Evolutionary conservation across 30 jellyfish, hydroid and myxozoan species (phyloP).

Genomic region (Aurelia sp.): DNA sequence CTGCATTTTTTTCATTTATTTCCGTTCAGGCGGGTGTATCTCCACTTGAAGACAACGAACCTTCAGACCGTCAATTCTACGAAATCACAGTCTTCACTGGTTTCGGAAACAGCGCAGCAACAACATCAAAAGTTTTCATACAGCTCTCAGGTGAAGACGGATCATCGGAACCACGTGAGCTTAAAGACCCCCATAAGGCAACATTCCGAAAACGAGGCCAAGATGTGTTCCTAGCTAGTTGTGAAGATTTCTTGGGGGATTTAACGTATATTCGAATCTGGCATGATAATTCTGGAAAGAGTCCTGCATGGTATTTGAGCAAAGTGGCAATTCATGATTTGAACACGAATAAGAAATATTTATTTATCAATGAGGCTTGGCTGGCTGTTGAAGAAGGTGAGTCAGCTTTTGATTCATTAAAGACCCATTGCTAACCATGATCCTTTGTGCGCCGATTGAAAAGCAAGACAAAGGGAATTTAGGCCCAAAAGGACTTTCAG

Average conservation of each 20-base stretch:
- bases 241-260: slow-evolving; percentile 88
- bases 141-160: slow-evolving; percentile 95
- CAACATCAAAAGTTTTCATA: slow-evolving; percentile 89
- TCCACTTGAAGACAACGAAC: slow-evolving; percentile 83
- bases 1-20: no score
- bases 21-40: slow-evolving; percentile 94
- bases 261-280: slow-evolving; percentile 78
- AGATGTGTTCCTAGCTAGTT: slow-evolving; percentile 90
- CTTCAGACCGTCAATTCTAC: slow-evolving; percentile 85
- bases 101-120: slow-evolving; percentile 80
- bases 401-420: background rate
- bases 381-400: slow-evolving; percentile 92
- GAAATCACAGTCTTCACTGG: slow-evolving; percentile 97
- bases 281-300: slow-evolving; percentile 96
- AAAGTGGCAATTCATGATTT: slow-evolving; percentile 84
- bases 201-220: slow-evolving; percentile 85
- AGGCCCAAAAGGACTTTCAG: no score
- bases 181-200: slow-evolving; percentile 54
- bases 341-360: slow-evolving; percentile 78
- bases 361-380: slow-evolving; percentile 84
- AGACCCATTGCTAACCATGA: no score
- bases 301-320: slow-evolving; percentile 95
- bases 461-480: no score
- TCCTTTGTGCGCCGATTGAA: no score
- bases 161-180: slow-evolving; percentile 84